phyloP scores from a whole-genome alignment of 2,797 vertebrate species.

The Cryptoprocta ferox region DNA sequence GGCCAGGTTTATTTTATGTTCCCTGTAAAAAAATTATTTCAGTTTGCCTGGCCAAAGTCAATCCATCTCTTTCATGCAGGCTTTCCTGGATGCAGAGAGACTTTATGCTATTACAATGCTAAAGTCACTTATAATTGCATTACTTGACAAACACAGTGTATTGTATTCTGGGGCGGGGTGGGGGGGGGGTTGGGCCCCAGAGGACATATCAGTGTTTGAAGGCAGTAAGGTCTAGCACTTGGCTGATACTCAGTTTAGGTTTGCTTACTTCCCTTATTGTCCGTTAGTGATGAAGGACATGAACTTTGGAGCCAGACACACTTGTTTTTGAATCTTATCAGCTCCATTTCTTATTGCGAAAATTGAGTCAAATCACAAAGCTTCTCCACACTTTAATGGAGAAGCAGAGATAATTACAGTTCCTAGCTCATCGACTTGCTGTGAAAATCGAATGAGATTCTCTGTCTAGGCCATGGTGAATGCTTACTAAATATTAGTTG shows the following conservation, averaged over 20 bases:
- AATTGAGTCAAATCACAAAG: neutral
- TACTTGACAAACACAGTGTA: neutral
- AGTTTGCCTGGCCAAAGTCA: neutral
- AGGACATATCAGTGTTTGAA: neutral
- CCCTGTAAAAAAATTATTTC: neutral
- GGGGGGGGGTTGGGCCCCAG: no score
- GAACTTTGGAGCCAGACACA: neutral
- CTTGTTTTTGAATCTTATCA: neutral
- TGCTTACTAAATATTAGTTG: neutral
- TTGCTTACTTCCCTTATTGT: neutral
- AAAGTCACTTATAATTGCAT: neutral
- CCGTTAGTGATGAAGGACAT: neutral
- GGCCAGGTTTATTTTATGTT: neutral
- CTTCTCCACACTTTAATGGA: neutral
- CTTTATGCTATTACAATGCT: neutral
- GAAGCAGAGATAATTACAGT: neutral
- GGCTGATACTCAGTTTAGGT: neutral
- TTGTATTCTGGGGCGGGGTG: neutral
- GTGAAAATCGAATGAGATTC: constrained; percentile 15
- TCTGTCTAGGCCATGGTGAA: neutral
- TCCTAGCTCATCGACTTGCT: neutral
- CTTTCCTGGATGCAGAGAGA: neutral
- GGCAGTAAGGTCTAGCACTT: neutral
- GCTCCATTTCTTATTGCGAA: neutral
- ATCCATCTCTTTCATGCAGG: neutral